Percentiles rank a stretch among this genome's conserved stretches.
Conservation (phyloP, 2,113 vertebrate genomes). For the Calyptommatus sinebrachiatus region DNA sequence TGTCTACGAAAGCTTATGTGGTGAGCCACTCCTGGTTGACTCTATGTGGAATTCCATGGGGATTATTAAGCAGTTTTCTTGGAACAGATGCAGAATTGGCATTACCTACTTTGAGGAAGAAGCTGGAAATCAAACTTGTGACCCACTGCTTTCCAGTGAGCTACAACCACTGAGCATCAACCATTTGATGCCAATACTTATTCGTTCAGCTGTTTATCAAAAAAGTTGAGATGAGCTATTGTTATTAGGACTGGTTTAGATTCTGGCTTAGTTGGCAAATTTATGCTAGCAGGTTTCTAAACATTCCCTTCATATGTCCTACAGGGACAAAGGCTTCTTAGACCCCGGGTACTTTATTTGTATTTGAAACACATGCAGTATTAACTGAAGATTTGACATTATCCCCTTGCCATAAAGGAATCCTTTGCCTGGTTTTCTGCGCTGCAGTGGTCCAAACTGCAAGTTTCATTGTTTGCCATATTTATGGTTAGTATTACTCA, state of each 20-base stretch:
- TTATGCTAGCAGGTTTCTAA: neutral
- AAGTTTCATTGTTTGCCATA: neutral
- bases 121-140: too few species aligned
- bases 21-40: too few species aligned
- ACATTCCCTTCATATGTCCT: neutral
- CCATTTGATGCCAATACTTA: neutral
- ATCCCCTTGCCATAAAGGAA: neutral
- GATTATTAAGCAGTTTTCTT: too few species aligned
- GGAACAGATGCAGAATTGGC: too few species aligned
- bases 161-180: too few species aligned
- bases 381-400: neutral
- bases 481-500: neutral
- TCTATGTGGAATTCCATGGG: too few species aligned
- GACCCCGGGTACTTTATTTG: neutral
- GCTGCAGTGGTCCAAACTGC: neutral
- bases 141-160: too few species aligned
- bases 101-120: too few species aligned
- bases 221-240: neutral
- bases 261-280: neutral
- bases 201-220: neutral
- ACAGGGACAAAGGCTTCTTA: neutral
- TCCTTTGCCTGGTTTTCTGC: neutral
- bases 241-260: neutral
- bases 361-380: constrained; percentile 4
- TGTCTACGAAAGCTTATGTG: too few species aligned